Conservation (phyloP, 2,113 vertebrate species). For the Elgaria multicarinata region DNA sequence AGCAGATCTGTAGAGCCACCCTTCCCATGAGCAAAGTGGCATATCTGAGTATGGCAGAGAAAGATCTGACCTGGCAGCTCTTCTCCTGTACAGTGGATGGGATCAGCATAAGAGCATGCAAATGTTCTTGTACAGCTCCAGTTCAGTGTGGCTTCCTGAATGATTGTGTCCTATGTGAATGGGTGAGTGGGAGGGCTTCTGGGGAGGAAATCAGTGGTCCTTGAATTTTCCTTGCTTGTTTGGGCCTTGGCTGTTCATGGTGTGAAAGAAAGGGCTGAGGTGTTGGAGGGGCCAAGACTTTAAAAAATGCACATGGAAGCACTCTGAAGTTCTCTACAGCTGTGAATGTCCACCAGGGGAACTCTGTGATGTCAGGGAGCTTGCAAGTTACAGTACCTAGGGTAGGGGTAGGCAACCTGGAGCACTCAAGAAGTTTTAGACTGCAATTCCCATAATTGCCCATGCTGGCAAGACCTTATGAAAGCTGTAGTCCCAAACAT, state of each 20-base stretch:
- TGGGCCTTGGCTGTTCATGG: neutral
- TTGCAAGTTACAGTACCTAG: neutral
- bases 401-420: neutral
- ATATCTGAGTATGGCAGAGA: neutral
- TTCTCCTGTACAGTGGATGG: neutral
- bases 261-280: neutral
- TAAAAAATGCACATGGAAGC: too few relatives aligned
- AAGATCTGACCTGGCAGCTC: neutral
- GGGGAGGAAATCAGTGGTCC: too few relatives aligned
- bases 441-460: too few relatives aligned
- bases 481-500: neutral
- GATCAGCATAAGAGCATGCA: neutral
- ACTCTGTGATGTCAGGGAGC: neutral
- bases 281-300: neutral
- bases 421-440: too few relatives aligned
- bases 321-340: fast-evolving
- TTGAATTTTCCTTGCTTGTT: neutral
- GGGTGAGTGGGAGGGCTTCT: neutral
- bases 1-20: neutral
- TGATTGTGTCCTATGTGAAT: too few relatives aligned
- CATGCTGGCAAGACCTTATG: neutral
- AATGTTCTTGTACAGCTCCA: neutral
- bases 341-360: neutral
- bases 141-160: neutral
- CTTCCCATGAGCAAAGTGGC: neutral